Evolutionary conservation across 2,888 invertebrate genomes (phyloP).

Genomic region (Myopa tessellatipennis): DNA sequence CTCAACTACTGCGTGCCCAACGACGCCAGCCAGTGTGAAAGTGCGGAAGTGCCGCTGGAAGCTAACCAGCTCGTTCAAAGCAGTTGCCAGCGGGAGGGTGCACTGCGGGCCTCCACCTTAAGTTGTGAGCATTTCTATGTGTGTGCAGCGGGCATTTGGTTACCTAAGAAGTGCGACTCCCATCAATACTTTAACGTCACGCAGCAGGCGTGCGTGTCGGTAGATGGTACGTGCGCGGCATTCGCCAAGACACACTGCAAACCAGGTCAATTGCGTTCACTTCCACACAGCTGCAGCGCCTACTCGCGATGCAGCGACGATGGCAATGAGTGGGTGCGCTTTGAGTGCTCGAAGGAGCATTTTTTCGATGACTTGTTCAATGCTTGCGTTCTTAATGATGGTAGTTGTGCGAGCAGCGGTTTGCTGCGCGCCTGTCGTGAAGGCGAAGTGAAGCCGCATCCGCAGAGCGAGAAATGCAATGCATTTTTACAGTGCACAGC

Average conservation of each 20-base stretch:
- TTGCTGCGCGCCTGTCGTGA: constrained; percentile 53
- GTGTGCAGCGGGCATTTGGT: constrained; percentile 51
- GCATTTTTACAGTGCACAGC: constrained; percentile 56
- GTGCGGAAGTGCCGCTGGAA: background rate
- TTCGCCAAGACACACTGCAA: constrained; percentile 41
- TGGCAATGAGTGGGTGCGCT: constrained; percentile 50
- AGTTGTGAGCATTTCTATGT: constrained; percentile 53
- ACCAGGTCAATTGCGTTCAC: constrained; percentile 43
- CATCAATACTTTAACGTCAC: constrained; percentile 50
- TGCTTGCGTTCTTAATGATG: constrained; percentile 49
- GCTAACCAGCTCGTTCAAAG: background rate
- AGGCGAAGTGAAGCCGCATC: constrained; percentile 48
- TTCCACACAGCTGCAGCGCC: constrained; percentile 49
- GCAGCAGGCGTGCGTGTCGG: constrained; percentile 36
- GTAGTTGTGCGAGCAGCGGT: constrained; percentile 57
- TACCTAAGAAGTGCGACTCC: constrained; percentile 44
- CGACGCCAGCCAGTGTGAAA: constrained; percentile 50
- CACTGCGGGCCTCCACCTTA: constrained; percentile 41
- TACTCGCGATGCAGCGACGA: constrained; percentile 48
- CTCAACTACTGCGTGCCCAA: constrained; percentile 58
- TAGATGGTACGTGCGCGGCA: constrained; percentile 47
- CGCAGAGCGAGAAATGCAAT: constrained; percentile 50
- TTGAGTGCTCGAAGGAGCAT: constrained; percentile 41
- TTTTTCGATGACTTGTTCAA: constrained; percentile 49
- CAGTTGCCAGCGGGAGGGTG: constrained; percentile 31